A percentile compares a stretch with the other conserved stretches of the same genome.
These are phyloP conservation scores for Melanotaenia pygmaea DNA, from an alignment of 2,797 vertebrate genomes.

Conservation along the genomic window DNA sequence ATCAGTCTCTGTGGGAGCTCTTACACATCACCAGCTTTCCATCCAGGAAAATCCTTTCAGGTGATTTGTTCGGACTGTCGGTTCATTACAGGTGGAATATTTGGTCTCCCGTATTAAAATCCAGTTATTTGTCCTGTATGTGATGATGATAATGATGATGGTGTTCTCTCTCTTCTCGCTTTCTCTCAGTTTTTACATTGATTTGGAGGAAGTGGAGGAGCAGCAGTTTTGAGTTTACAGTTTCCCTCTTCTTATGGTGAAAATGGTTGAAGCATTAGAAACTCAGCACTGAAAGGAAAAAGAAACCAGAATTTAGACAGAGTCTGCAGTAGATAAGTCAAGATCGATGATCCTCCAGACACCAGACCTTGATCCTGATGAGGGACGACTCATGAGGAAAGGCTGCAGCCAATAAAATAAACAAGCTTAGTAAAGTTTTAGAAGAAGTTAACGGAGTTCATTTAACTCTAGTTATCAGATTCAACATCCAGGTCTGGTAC, in stretches of 20 bases:
- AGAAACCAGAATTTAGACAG: constrained; percentile 53
- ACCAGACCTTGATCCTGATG: constrained; percentile 36
- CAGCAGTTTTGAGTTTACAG: constrained; percentile 52
- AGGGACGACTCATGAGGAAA: not conserved
- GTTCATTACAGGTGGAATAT: constrained; percentile 7
- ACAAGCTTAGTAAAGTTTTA: not conserved
- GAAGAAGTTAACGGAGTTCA: no score
- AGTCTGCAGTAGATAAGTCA: constrained; percentile 7
- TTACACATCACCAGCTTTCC: constrained; percentile 41
- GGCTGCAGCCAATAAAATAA: not conserved
- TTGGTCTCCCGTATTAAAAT: constrained; percentile 21
- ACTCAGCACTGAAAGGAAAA: constrained; percentile 83
- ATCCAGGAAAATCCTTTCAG: constrained; percentile 22
- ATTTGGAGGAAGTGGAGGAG: constrained; percentile 59
- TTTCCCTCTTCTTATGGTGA: constrained; percentile 68
- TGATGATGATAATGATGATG: constrained; percentile 30
- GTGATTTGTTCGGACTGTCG: constrained; percentile 19
- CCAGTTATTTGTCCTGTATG: constrained; percentile 25
- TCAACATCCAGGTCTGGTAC: constrained; percentile 42
- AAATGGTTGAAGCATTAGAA: constrained; percentile 77
- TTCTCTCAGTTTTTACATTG: constrained; percentile 54
- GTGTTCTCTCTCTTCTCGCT: constrained; percentile 50
- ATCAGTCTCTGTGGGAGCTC: constrained; percentile 23
- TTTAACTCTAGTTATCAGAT: no score
- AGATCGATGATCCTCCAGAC: constrained; percentile 25